phyloP scores from a whole-genome alignment of 2,113 vertebrate species.

The Alligator sinensis region DNA sequence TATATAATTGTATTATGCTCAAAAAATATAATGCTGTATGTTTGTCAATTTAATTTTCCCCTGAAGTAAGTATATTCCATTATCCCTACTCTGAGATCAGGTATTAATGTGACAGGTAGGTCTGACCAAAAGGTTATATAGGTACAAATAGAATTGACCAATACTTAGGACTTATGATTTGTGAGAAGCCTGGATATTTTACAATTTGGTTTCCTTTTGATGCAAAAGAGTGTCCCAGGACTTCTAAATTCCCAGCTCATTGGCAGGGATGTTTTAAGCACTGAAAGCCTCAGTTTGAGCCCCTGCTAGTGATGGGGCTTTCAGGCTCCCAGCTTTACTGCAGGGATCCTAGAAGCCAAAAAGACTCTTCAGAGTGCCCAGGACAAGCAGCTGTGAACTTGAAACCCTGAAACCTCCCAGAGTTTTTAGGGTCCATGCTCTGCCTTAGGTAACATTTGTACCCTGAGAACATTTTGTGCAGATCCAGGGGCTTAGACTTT shows the following conservation, averaged over 20 bases:
- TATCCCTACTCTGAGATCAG: neutral
- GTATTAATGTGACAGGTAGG: neutral
- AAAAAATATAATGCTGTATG: neutral
- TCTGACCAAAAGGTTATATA: neutral
- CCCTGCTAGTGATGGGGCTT: neutral
- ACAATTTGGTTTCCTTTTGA: constrained; percentile 28
- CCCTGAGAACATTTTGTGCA: too few species aligned
- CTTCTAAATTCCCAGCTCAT: constrained; percentile 27
- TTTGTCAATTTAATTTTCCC: neutral
- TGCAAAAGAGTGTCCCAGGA: constrained; percentile 13
- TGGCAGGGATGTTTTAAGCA: neutral
- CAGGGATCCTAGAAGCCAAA: neutral
- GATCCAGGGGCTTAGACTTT: too few species aligned
- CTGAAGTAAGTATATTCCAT: neutral
- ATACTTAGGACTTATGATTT: neutral
- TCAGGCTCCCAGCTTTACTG: neutral
- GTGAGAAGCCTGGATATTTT: neutral
- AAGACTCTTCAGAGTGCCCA: too few species aligned
- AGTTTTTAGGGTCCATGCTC: too few species aligned
- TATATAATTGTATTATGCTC: neutral
- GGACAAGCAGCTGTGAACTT: too few species aligned
- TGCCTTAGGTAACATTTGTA: too few species aligned
- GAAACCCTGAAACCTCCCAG: too few species aligned
- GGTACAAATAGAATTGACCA: neutral
- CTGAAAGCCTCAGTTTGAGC: neutral